Evolutionary conservation across 2,797 vertebrate species (phyloP).

Genomic region (Tangara arthus): DNA sequence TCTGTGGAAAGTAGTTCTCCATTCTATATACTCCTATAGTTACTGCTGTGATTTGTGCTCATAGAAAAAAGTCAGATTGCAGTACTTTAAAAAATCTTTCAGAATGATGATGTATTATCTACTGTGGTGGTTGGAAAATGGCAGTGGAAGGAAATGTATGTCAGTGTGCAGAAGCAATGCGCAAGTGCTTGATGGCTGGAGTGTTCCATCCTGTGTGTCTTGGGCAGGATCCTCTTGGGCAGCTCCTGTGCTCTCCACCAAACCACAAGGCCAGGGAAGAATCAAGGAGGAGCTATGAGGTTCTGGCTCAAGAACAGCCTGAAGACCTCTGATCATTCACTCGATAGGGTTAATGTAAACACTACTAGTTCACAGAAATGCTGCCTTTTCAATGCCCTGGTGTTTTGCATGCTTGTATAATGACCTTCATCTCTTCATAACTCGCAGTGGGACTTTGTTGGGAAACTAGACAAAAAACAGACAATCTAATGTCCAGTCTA

Average conservation of each 20-base stretch:
- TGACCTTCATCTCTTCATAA: not conserved
- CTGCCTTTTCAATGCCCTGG: not conserved
- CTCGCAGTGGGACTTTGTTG: not conserved
- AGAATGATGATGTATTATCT: not conserved
- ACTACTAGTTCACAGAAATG: not conserved
- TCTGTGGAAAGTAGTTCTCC: not conserved
- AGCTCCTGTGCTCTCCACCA: not conserved
- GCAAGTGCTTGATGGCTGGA: not conserved
- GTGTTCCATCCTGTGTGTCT: not conserved
- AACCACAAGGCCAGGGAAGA: not conserved
- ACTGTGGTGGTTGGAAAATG: not conserved
- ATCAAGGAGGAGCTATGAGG: not conserved
- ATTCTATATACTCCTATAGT: not conserved
- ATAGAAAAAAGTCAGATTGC: not conserved
- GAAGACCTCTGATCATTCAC: not conserved
- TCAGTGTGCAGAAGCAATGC: not conserved
- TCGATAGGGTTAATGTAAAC: not conserved
- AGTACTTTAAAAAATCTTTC: not conserved
- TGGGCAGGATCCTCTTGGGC: not conserved
- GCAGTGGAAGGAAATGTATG: not conserved
- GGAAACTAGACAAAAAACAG: not conserved
- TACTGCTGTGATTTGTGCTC: not conserved
- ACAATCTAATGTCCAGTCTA: not conserved
- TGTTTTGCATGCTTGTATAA: not conserved
- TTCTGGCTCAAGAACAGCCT: not conserved